A percentile compares a stretch with the other conserved stretches of the same genome.
phyloP scores from a whole-genome alignment of 1,140 invertebrate species.

The Temnothorax longispinosus region DNA sequence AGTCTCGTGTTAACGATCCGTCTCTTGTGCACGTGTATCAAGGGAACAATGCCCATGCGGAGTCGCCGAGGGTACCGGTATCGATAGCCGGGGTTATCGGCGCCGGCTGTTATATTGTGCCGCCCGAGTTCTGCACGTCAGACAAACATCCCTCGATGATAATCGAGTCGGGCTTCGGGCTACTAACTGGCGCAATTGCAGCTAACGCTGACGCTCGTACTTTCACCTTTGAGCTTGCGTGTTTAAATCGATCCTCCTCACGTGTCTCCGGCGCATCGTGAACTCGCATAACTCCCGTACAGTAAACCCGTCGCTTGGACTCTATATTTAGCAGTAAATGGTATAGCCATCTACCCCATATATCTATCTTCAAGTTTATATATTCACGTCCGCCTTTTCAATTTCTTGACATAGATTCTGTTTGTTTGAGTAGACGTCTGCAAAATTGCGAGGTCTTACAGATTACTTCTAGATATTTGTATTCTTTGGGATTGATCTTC shows the following conservation, averaged over 20 bases:
- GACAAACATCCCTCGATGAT: conserved; percentile 16
- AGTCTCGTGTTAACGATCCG: neutral
- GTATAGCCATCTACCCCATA: conserved; percentile 1
- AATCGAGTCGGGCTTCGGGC: neutral
- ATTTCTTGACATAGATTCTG: neutral
- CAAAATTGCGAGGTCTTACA: neutral
- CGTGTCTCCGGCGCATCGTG: conserved; percentile 32
- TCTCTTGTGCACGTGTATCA: neutral
- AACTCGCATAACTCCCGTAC: conserved; percentile 50
- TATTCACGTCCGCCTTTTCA: neutral
- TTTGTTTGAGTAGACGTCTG: neutral
- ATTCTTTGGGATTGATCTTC: neutral
- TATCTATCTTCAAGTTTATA: conserved; percentile 25
- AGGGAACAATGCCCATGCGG: conserved; percentile 18
- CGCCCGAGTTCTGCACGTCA: neutral
- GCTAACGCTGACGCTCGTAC: conserved; percentile 11
- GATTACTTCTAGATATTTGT: neutral
- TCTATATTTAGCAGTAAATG: conserved; percentile 55
- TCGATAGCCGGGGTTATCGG: conserved; percentile 43
- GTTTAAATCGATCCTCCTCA: conserved; percentile 54
- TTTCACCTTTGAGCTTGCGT: conserved; percentile 42
- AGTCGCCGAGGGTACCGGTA: neutral
- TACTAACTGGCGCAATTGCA: conserved; percentile 1
- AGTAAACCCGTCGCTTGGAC: conserved; percentile 14
- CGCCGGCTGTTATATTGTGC: conserved; percentile 5